Conservation (phyloP, 2,888 invertebrate genomes). For the Notodromas monacha region DNA sequence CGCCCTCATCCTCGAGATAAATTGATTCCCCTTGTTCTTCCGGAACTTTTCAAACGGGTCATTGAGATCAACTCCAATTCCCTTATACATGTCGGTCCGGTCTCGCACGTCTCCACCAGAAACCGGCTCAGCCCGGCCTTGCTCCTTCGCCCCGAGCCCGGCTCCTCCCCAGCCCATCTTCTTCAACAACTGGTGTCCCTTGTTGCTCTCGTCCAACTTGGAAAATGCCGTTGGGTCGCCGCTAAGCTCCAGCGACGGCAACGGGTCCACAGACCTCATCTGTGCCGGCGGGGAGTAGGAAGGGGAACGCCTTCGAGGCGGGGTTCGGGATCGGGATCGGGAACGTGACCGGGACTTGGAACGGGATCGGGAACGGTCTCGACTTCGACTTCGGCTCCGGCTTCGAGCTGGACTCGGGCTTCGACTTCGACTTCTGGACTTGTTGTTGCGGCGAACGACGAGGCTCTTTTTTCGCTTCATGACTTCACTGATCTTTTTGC, state of each 20-base stretch:
- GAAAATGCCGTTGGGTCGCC: no score
- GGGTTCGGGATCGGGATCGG: no score
- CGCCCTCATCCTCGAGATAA: constrained; percentile 71
- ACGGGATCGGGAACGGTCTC: no score
- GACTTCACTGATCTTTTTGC: no score
- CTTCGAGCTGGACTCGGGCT: no score
- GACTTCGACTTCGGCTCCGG: no score
- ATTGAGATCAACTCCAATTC: constrained; percentile 62
- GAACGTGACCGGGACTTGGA: no score
- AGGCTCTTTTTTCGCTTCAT: constrained; percentile 10
- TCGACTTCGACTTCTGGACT: no score
- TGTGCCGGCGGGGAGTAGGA: neutral
- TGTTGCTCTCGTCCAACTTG: constrained; percentile 49
- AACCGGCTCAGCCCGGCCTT: constrained; percentile 81
- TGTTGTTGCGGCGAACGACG: no score
- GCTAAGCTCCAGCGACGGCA: neutral
- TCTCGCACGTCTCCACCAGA: constrained; percentile 67
- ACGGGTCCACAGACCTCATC: neutral
- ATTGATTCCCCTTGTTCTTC: constrained; percentile 76
- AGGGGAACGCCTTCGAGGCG: neutral
- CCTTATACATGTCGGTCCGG: constrained; percentile 68
- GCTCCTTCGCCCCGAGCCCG: constrained; percentile 71
- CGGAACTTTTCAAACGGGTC: constrained; percentile 92
- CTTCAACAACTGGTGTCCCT: constrained; percentile 78
- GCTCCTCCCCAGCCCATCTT: constrained; percentile 88